Evolutionary conservation across 1,140 invertebrate genomes (phyloP).

Genomic region (Drosophila nikananu): DNA sequence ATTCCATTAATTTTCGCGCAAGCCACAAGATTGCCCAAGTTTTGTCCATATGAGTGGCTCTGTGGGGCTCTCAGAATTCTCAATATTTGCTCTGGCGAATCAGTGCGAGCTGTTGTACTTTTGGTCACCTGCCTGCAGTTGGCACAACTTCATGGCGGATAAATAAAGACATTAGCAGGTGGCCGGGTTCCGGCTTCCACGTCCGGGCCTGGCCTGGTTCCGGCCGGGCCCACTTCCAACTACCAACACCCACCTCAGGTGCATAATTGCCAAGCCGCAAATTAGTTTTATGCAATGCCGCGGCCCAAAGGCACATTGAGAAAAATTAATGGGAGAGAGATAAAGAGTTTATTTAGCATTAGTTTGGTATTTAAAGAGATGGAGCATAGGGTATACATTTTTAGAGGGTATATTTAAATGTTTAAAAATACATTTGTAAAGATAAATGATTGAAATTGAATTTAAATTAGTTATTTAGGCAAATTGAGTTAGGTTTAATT

Average conservation of each 20-base stretch:
- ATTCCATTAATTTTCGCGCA: slow-evolving; percentile 31
- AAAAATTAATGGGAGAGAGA: slow-evolving; percentile 3
- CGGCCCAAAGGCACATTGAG: slow-evolving; percentile 1
- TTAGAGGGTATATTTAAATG: neutral
- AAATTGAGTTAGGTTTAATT: no score
- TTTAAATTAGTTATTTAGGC: no score
- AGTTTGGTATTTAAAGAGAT: no score
- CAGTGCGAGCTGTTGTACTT: slow-evolving; percentile 9
- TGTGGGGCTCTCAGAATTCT: neutral
- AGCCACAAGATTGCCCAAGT: slow-evolving; percentile 5
- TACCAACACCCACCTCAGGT: slow-evolving; percentile 1
- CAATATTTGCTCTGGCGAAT: slow-evolving; percentile 16
- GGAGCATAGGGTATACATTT: neutral
- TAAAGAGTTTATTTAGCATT: no score
- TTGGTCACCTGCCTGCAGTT: slow-evolving; percentile 47
- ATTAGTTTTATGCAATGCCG: slow-evolving; percentile 73
- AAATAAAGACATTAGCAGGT: slow-evolving; percentile 64
- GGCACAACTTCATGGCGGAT: slow-evolving; percentile 38
- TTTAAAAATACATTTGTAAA: neutral
- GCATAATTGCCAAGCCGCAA: slow-evolving; percentile 69
- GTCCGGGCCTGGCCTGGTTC: slow-evolving; percentile 2
- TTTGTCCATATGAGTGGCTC: slow-evolving; percentile 4
- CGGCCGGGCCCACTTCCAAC: neutral
- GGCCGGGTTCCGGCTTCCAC: slow-evolving; percentile 6
- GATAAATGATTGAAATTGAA: no score